Base-by-base conservation (phyloP, 2,888 invertebrate species). In the Fissipunctia ypsillon region DNA sequence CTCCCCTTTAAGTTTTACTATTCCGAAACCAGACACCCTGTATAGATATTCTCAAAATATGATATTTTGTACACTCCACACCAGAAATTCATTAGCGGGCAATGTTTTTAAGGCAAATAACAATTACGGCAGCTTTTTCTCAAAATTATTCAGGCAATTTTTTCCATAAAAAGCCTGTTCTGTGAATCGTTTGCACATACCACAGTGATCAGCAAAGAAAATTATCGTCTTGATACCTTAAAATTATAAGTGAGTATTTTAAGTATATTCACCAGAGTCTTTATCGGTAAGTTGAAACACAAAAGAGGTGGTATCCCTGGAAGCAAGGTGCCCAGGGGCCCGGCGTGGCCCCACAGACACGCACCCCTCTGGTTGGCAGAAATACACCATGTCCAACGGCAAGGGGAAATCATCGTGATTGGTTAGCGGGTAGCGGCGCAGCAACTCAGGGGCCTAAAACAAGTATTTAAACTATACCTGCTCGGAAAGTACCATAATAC, bases 331-430 rank as follows among this genome's bases (percentile, higher is more conserved):
- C 0, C 90, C 90, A n/a, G 95, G 93, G 54, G 95, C 93, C 80
- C 98, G 97, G 87, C 98, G 97, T 12, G 99, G 99, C 22, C 99
- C 99, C 79, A 99, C 98, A 80, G 98, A 98, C 81, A 98, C 98
- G 93, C 99, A 99, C 71, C 99, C 99, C 95, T 99, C 99, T 2
- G 99, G 99, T 94, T 99, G 99, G 92, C 99, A 99, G 96, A 99
- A 99, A 95, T 99, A 99, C 41, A 99, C 99, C 97, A 99, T 99
- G 94, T 99, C 99, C 91, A 99, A 97, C 0, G 99, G 99, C 89
- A 99, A 96, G 0, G 99, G 98, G 93, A 99, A 99, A 95, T 99
- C 99, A 92, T 98, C 98, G 96, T 99, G 99, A 95, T 99, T 99
- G 87, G 99, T 98, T 38, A 99, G 97, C 2, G 99, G 99, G 94